phyloP scores from a whole-genome alignment of 2,888 invertebrate genomes.

The Pegoplata infirma region DNA sequence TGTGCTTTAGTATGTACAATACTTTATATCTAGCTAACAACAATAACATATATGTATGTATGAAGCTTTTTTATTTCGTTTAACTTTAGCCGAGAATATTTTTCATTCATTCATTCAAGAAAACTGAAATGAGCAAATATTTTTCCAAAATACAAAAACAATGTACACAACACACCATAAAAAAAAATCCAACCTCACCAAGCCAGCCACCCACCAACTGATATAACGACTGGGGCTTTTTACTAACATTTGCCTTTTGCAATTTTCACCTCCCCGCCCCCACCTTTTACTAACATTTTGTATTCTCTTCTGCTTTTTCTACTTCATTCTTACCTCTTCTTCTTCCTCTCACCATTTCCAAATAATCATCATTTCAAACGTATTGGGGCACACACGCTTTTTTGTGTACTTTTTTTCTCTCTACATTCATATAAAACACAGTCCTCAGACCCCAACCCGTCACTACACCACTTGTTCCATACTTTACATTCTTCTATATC shows the following conservation, averaged over 20 bases:
- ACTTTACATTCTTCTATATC: conserved; percentile 26
- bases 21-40: conserved; percentile 3
- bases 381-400: conserved; percentile 49
- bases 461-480: conserved; percentile 19
- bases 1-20: too few species aligned
- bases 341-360: not conserved
- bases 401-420: conserved; percentile 17
- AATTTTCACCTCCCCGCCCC: not conserved
- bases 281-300: not conserved
- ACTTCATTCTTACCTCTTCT: conserved; percentile 38
- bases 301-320: not conserved
- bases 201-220: conserved; percentile 33
- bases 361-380: conserved; percentile 21
- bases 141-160: conserved; percentile 45
- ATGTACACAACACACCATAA: not conserved
- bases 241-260: conserved; percentile 28
- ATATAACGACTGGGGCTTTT: not conserved
- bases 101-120: conserved; percentile 60
- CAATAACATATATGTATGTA: conserved; percentile 2
- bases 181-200: not conserved
- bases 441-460: conserved; percentile 41
- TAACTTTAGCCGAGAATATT: conserved; percentile 40
- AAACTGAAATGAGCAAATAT: conserved; percentile 56
- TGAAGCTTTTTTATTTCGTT: conserved; percentile 40
- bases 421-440: conserved; percentile 31